Percentiles rank a stretch among this genome's conserved stretches.
Conservation (phyloP, 2,113 vertebrate genomes). For the Pica pica region DNA sequence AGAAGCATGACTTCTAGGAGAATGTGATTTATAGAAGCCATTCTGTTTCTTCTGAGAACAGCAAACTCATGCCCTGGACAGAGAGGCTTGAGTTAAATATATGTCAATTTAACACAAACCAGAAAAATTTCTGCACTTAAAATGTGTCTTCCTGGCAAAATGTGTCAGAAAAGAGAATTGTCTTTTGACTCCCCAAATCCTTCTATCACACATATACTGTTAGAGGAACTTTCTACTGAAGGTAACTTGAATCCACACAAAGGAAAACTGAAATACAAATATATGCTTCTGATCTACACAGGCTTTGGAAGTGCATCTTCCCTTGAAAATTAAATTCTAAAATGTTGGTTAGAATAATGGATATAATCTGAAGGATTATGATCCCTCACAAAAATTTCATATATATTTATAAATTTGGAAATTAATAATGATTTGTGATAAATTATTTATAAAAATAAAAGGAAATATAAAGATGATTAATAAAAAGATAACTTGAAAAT, state of each 20-base stretch:
- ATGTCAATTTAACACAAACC: background rate
- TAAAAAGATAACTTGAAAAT: background rate
- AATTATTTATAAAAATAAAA: background rate
- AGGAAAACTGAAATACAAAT: background rate
- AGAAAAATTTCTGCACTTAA: background rate
- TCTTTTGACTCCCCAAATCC: background rate
- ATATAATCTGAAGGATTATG: background rate
- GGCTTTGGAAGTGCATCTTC: background rate
- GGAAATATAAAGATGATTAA: background rate
- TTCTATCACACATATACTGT: background rate
- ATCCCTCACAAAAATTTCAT: rapidly evolving
- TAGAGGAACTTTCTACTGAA: background rate
- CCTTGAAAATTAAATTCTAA: background rate
- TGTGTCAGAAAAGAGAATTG: background rate
- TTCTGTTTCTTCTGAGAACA: background rate
- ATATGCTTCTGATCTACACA: background rate
- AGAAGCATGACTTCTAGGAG: background rate
- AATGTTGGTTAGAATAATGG: background rate
- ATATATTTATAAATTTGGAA: background rate
- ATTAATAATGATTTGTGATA: background rate
- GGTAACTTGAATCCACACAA: background rate
- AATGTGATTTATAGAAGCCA: background rate
- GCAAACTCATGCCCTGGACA: background rate
- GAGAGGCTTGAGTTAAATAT: background rate
- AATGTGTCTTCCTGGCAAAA: background rate